Conservation (phyloP, 1,140 invertebrate species). For the Drosophila saltans region DNA sequence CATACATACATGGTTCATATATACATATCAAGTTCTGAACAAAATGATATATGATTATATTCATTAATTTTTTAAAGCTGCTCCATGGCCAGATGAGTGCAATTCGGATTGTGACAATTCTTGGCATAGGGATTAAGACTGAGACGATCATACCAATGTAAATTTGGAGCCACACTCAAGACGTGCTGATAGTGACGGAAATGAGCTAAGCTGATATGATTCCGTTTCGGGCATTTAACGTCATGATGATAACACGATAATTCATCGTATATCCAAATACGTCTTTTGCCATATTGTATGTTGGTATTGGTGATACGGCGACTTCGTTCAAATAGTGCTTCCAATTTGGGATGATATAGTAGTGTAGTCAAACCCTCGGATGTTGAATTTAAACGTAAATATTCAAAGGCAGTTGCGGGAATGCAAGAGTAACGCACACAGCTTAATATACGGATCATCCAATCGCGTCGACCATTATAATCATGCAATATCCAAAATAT, state of each 20-base stretch:
- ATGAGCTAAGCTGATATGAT: slow-evolving; percentile 20
- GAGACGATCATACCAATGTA: slow-evolving; percentile 34
- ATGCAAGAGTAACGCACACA: slow-evolving; percentile 29
- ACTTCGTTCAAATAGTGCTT: slow-evolving; percentile 1
- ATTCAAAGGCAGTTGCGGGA: slow-evolving; percentile 15
- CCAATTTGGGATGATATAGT: slow-evolving; percentile 19
- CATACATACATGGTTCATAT: background rate
- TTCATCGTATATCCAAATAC: slow-evolving; percentile 38
- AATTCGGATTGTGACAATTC: slow-evolving; percentile 24
- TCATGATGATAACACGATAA: slow-evolving; percentile 36
- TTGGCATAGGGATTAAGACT: slow-evolving; percentile 29
- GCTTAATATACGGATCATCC: slow-evolving; percentile 1
- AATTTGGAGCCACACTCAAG: slow-evolving; percentile 1
- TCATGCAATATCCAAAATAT: slow-evolving; percentile 30
- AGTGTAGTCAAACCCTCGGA: background rate
- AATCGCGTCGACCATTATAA: background rate
- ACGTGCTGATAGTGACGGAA: slow-evolving; percentile 13
- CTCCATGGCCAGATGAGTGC: background rate
- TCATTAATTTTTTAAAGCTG: too few species aligned
- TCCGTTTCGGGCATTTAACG: slow-evolving; percentile 24
- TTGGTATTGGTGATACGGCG: slow-evolving; percentile 5
- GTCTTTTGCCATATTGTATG: slow-evolving; percentile 22
- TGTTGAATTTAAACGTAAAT: slow-evolving; percentile 2
- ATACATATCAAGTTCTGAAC: too few species aligned
- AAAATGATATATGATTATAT: too few species aligned